Conservation (phyloP, 2,888 invertebrate species). For the Zelleria hepariella region DNA sequence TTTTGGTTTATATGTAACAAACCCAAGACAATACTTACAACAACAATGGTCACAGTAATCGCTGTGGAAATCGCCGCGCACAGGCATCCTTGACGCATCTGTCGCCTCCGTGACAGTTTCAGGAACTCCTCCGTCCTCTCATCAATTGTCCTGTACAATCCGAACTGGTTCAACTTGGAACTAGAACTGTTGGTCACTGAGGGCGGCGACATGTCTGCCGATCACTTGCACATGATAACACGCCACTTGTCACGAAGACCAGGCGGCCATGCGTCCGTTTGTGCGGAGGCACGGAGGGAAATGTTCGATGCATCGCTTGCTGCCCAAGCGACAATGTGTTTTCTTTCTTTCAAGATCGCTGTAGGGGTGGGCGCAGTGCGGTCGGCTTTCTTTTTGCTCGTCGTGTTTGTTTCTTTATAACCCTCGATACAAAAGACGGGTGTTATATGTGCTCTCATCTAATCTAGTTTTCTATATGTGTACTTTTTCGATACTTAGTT, state of each 20-base stretch:
- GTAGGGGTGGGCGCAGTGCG: conserved; percentile 19
- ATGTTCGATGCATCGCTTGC: conserved; percentile 1
- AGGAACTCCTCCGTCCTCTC: conserved; percentile 57
- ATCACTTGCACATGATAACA: conserved; percentile 4
- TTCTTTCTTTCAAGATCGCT: conserved; percentile 38
- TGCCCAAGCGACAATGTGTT: conserved; percentile 36
- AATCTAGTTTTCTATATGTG: too few species aligned
- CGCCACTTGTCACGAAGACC: too few species aligned
- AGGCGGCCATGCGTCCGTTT: not conserved
- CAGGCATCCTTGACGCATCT: conserved; percentile 56
- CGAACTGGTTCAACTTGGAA: conserved; percentile 49
- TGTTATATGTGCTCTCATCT: too few species aligned
- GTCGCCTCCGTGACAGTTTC: conserved; percentile 46
- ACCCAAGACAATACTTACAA: conserved; percentile 39
- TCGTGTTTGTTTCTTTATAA: conserved; percentile 10
- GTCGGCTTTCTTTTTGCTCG: conserved; percentile 20
- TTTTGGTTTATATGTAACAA: not conserved
- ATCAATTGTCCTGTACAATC: conserved; percentile 55
- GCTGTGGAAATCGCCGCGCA: conserved; percentile 59
- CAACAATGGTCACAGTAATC: conserved; percentile 56
- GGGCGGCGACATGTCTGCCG: conserved; percentile 47
- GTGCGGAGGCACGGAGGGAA: not conserved
- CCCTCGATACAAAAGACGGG: too few species aligned
- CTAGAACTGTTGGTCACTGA: conserved; percentile 31
- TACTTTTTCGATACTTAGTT: too few species aligned